Percentiles rank a stretch among this genome's conserved stretches.
These are phyloP conservation scores for Chamaea fasciata DNA, from an alignment of 2,113 vertebrate genomes.

Conservation along the genomic window DNA sequence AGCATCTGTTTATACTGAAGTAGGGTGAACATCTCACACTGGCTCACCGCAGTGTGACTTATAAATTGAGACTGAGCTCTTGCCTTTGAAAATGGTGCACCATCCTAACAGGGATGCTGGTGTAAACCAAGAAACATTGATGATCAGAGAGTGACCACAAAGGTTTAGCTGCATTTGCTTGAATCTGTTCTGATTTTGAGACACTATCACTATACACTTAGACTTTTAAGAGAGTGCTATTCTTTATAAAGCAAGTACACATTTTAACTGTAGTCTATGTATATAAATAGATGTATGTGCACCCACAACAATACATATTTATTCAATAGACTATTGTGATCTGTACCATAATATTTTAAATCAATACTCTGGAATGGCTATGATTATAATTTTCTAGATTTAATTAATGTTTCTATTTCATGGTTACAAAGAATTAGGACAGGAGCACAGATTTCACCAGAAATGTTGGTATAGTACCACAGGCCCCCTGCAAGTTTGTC, in stretches of 20 bases:
- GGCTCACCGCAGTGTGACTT: background rate
- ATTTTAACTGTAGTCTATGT: background rate
- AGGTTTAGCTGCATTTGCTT: background rate
- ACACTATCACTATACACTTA: background rate
- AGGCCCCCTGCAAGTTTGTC: background rate
- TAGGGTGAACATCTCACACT: background rate
- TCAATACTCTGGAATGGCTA: background rate
- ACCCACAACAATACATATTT: background rate
- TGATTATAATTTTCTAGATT: background rate
- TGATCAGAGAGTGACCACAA: background rate
- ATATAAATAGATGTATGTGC: background rate
- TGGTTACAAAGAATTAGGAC: background rate
- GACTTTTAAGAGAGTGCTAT: background rate
- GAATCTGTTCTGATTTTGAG: background rate
- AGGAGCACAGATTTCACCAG: background rate
- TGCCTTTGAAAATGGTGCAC: background rate
- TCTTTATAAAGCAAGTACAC: background rate
- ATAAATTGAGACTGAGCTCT: background rate
- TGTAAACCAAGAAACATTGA: background rate
- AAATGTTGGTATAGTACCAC: background rate
- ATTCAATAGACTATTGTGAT: background rate
- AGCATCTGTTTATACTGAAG: background rate
- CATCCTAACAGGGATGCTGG: background rate
- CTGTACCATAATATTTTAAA: background rate
- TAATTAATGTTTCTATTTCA: background rate